Percentiles rank a stretch among this genome's conserved stretches.
Evolutionary conservation across 2,888 invertebrate genomes (phyloP).

Genomic region (Nematopogon swammerdamellus): DNA sequence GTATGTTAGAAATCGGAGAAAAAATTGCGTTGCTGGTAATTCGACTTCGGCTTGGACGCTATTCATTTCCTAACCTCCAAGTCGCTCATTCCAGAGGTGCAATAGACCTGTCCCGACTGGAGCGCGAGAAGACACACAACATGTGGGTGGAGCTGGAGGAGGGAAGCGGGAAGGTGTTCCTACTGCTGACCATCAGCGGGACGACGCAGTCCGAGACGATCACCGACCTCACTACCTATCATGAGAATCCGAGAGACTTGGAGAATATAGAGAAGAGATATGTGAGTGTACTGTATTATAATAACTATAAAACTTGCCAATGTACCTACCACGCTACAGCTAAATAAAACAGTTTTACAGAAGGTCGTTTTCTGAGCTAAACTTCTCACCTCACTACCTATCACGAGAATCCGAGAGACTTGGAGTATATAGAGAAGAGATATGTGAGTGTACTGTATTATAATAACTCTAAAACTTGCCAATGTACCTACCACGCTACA

Average conservation of each 20-base stretch:
- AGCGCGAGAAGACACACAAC: constrained; percentile 88
- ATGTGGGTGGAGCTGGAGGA: constrained; percentile 90
- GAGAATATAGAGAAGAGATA: constrained; percentile 63
- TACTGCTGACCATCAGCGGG: constrained; percentile 92
- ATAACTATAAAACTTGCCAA: too few relatives aligned
- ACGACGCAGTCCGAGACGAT: constrained; percentile 92
- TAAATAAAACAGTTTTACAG: too few relatives aligned
- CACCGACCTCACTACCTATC: constrained; percentile 83
- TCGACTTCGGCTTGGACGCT: too few relatives aligned
- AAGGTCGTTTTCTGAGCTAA: too few relatives aligned
- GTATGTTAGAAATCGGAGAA: too few relatives aligned
- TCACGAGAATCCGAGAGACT: constrained; percentile 74
- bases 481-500: too few relatives aligned
- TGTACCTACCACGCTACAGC: too few relatives aligned
- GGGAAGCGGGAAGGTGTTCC: constrained; percentile 80
- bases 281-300: constrained; percentile 48
- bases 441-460: constrained; percentile 57
- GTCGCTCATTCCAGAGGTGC: constrained; percentile 65
- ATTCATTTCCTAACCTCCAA: too few relatives aligned
- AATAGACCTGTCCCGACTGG: constrained; percentile 80
- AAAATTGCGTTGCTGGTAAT: too few relatives aligned
- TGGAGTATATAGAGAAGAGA: constrained; percentile 58
- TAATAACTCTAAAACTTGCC: too few relatives aligned
- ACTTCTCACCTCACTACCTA: constrained; percentile 83
- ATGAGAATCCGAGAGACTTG: constrained; percentile 72